Evolutionary conservation across 2,113 vertebrate species (phyloP).

Genomic region (Xerus inauris): DNA sequence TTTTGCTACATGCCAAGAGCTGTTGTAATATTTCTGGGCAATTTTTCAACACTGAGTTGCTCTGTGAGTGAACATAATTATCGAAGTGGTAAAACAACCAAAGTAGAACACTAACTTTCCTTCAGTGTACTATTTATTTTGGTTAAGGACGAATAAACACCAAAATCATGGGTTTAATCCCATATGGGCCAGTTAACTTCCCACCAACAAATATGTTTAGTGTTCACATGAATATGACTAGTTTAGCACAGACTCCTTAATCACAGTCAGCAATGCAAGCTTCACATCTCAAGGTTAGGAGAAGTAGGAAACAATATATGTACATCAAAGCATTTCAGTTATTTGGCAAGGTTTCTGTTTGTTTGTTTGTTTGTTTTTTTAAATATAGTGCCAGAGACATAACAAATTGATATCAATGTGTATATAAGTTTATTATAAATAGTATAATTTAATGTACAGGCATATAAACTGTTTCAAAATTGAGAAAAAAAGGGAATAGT

Average conservation of each 20-base stretch:
- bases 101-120: slow-evolving; percentile 45
- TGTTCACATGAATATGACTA: slow-evolving; percentile 38
- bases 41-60: slow-evolving; percentile 59
- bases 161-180: slow-evolving; percentile 47
- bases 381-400: slow-evolving; percentile 38
- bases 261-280: not conserved
- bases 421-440: slow-evolving; percentile 15
- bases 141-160: slow-evolving; percentile 36
- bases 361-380: not conserved
- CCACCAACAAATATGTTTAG: slow-evolving; percentile 22
- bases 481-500: not conserved
- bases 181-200: slow-evolving; percentile 33
- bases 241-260: slow-evolving; percentile 24
- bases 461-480: not conserved
- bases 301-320: slow-evolving; percentile 22
- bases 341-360: slow-evolving; percentile 45
- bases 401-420: slow-evolving; percentile 42
- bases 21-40: slow-evolving; percentile 60
- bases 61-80: slow-evolving; percentile 51
- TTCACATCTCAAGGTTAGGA: slow-evolving; percentile 31
- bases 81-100: slow-evolving; percentile 54
- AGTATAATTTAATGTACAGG: not conserved
- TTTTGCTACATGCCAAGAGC: slow-evolving; percentile 61
- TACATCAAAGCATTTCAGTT: slow-evolving; percentile 52
- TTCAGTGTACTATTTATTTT: slow-evolving; percentile 54